Base-by-base conservation (phyloP, 1,140 invertebrate genomes). In the Penaeus chinensis region DNA sequence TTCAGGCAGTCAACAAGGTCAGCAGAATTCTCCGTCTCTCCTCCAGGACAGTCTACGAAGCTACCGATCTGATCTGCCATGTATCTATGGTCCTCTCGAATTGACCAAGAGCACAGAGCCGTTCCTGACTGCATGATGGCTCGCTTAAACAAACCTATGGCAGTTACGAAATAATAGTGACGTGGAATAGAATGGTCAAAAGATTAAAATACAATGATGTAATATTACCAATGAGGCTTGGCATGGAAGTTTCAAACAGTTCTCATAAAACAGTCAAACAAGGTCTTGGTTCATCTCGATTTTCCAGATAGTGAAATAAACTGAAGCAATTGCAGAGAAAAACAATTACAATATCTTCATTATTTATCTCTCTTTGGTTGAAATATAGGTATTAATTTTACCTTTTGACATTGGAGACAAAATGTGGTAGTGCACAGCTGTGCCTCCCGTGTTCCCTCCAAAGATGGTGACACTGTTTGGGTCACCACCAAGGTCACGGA, bases 361-460 rank as follows among this genome's bases (percentile, higher is more conserved):
- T 8, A 42, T 42, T 42, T 8, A 42, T 42, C 37, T 42, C 4
- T 5, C 32, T 2, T 32, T 32, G 32, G 32, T 32, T 1, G 0
- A 32, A 32, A 32, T 32, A n/a, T n/a, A n/a, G 32, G 32, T 32
- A 32, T 76, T 11, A 8, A 10, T 37, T 37, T 22, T 69, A 88
- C 87, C 90, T 69, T 85, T 32, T 4, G 90, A 77, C 27, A 92
- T 90, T 16, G 93, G 93, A 0, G 94, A 94, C 11, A 95, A 85
- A 76, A 94, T 91, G 87, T 95, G 94, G 86, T 94, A 91, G 19
- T 93, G 92, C n/a, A 95, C 93, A 78, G 93, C 93, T 22, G 93
- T 93, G 2, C 94, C 93, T 3, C 94, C 94, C 18, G 94, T 93
- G 87, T 93, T 94, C 91, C 95, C 94, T 24, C 94, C 94, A 89